phyloP scores from a whole-genome alignment of 1,140 invertebrate genomes.

The Neotoxoptera formosana region DNA sequence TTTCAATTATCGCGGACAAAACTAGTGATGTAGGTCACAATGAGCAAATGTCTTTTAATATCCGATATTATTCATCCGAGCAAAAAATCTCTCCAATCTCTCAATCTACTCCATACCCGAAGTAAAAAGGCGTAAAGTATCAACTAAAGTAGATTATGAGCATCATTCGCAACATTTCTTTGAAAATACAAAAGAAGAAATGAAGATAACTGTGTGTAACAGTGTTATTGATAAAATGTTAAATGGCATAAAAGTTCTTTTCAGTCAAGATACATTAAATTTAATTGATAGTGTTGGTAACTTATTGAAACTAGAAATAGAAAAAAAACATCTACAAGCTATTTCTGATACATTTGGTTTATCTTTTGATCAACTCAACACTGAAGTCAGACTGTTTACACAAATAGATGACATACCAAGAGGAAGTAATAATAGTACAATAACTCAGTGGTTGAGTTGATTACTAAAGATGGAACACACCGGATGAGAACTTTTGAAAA shows the following conservation, averaged over 20 bases:
- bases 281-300: background rate
- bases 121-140: background rate
- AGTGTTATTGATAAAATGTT: background rate
- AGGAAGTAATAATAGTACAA: background rate
- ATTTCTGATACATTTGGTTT: background rate
- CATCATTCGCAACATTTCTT: background rate
- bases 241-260: constrained; percentile 5
- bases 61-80: no score
- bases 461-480: background rate
- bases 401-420: background rate
- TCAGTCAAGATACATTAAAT: constrained; percentile 11
- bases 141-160: background rate
- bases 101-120: background rate
- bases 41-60: no score
- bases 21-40: no score
- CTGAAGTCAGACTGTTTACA: constrained; percentile 1
- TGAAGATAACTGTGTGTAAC: constrained; percentile 2
- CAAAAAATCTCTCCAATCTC: no score
- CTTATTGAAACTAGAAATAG: background rate
- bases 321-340: background rate
- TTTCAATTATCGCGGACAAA: no score
- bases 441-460: background rate
- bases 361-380: background rate
- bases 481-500: background rate
- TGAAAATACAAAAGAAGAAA: background rate